These are phyloP conservation scores for Spilosoma lubricipeda DNA, from an alignment of 2,888 invertebrate genomes.

Conservation along the genomic window DNA sequence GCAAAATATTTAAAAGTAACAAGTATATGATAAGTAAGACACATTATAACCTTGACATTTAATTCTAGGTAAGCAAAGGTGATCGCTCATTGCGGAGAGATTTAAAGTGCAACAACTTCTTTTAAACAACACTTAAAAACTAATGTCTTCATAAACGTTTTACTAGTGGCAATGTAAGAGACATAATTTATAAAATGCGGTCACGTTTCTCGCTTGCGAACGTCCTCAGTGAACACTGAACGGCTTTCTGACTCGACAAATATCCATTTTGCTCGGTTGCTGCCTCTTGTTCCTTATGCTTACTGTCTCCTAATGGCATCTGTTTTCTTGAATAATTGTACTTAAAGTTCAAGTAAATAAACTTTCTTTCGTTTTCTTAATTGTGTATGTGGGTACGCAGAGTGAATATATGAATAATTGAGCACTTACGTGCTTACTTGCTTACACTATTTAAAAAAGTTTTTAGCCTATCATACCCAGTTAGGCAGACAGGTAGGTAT, in stretches of 20 bases:
- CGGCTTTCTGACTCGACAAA: constrained; percentile 62
- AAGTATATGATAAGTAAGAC: no score
- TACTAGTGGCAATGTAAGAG: constrained; percentile 34
- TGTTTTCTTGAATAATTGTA: constrained; percentile 43
- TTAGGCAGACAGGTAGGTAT: no score
- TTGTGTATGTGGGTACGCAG: background rate
- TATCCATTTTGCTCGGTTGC: constrained; percentile 62
- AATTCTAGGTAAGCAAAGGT: background rate
- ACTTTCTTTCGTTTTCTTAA: constrained; percentile 14
- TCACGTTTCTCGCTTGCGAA: constrained; percentile 55
- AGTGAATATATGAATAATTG: no score
- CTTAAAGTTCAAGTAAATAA: constrained; percentile 21
- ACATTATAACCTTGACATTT: background rate
- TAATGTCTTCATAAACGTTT: constrained; percentile 14
- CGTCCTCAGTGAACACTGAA: constrained; percentile 46
- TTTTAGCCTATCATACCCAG: no score
- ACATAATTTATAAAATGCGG: constrained; percentile 57
- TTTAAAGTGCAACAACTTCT: background rate
- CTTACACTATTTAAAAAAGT: no score
- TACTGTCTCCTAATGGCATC: constrained; percentile 43
- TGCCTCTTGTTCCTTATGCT: constrained; percentile 50
- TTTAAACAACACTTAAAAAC: background rate
- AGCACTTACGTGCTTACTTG: no score
- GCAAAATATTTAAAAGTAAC: no score
- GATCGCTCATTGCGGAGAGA: background rate